Conservation (phyloP, 2,888 invertebrate genomes). For the Philaethria dido region DNA sequence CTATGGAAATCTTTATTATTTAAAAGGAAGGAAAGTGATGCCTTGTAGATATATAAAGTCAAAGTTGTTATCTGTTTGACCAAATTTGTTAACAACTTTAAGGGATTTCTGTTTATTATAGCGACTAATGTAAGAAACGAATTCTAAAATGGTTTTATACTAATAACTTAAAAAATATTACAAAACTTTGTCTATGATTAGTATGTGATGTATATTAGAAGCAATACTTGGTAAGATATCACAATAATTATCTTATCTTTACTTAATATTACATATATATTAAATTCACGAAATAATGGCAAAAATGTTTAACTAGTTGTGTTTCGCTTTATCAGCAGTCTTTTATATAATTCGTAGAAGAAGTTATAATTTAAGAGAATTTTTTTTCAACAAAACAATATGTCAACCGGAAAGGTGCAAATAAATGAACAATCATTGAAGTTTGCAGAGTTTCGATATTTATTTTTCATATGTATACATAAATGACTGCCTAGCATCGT, state of each 20-base stretch:
- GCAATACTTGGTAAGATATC: not conserved
- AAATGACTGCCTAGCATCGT: not conserved
- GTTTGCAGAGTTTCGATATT: slow-evolving; percentile 4
- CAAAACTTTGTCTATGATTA: slow-evolving; percentile 9
- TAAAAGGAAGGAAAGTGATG: not conserved
- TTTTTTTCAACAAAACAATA: not conserved
- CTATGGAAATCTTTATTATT: not conserved
- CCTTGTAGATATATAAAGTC: too few species aligned
- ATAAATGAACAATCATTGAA: not conserved
- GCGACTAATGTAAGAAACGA: not conserved
- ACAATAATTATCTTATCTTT: slow-evolving; percentile 22
- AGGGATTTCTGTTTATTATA: not conserved
- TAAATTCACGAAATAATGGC: not conserved
- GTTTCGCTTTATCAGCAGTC: not conserved
- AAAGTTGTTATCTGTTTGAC: not conserved
- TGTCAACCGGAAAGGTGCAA: not conserved
- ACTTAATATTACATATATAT: not conserved
- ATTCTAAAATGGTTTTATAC: slow-evolving; percentile 15
- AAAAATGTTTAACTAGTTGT: not conserved
- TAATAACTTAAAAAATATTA: slow-evolving; percentile 2
- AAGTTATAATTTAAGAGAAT: not conserved
- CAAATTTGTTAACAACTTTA: not conserved
- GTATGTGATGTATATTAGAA: slow-evolving; percentile 3
- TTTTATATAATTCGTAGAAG: not conserved
- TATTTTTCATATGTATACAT: not conserved